Conservation (phyloP, 2,113 vertebrate species). For the Aldabrachelys gigantea region DNA sequence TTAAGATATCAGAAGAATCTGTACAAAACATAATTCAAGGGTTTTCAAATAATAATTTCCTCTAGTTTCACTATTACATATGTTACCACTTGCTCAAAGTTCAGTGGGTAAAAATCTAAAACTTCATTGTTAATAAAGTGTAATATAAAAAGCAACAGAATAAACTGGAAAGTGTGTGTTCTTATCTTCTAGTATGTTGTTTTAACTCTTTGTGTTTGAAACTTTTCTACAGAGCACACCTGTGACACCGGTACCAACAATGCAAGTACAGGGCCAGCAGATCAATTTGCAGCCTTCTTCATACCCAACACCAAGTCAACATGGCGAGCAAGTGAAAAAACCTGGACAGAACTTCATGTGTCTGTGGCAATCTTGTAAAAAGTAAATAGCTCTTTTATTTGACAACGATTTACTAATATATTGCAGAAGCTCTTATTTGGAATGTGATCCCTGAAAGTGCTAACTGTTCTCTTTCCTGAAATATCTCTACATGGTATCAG, state of each 20-base stretch:
- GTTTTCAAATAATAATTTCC: neutral
- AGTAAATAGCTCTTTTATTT: constrained; percentile 82
- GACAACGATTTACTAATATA: neutral
- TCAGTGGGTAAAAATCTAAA: neutral
- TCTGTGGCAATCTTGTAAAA: constrained; percentile 98
- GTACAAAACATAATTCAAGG: neutral
- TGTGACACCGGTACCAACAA: constrained; percentile 83
- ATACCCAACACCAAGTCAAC: constrained; percentile 81
- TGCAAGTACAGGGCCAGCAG: constrained; percentile 81
- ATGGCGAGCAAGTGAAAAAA: constrained; percentile 88
- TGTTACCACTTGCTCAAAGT: neutral
- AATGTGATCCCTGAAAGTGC: neutral
- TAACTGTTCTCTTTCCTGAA: neutral
- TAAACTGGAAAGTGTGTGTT: neutral
- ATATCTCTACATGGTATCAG: neutral
- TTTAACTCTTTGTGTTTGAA: constrained; percentile 59
- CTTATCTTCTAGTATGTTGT: neutral
- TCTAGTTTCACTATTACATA: neutral
- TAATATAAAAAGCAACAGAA: neutral
- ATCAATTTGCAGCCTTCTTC: constrained; percentile 83
- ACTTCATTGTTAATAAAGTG: neutral
- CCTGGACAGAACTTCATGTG: constrained; percentile 99
- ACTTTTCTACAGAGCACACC: constrained; percentile 80
- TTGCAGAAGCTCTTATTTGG: neutral
- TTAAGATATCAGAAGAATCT: neutral